Evolutionary conservation across 2,888 invertebrate species (phyloP).

Genomic region (Candidula unifasciata): DNA sequence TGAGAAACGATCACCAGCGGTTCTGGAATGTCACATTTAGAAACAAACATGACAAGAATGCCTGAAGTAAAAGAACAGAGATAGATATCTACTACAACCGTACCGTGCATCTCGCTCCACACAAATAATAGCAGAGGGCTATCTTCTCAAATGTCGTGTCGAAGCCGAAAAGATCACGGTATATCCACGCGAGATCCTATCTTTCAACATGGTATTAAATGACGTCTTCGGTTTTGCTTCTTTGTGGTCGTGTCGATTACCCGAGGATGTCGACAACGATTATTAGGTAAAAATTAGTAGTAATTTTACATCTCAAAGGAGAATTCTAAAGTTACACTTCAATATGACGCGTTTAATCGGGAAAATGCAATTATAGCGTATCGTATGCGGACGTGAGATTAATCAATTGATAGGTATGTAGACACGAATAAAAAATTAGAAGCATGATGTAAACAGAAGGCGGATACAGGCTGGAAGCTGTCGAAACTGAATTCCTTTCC

Average conservation of each 20-base stretch:
- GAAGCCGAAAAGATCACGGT: too few species aligned
- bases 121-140: slow-evolving; percentile 12
- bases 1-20: not conserved
- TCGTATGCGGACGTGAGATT: not conserved
- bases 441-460: too few species aligned
- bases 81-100: not conserved
- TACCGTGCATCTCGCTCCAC: not conserved
- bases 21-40: slow-evolving; percentile 10
- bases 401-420: too few species aligned
- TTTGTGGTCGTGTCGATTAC: not conserved
- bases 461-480: too few species aligned
- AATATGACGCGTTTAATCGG: too few species aligned
- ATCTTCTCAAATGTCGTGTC: slow-evolving; percentile 1
- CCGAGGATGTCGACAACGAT: not conserved
- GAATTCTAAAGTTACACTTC: too few species aligned
- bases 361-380: too few species aligned
- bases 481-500: too few species aligned
- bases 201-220: not conserved
- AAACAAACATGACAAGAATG: slow-evolving; percentile 9
- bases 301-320: too few species aligned
- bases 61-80: not conserved
- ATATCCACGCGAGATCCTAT: not conserved
- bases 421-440: too few species aligned
- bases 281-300: too few species aligned
- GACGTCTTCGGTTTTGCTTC: not conserved